These are phyloP conservation scores for Tipula vernalis DNA, from an alignment of 2,888 invertebrate genomes.

Conservation along the genomic window DNA sequence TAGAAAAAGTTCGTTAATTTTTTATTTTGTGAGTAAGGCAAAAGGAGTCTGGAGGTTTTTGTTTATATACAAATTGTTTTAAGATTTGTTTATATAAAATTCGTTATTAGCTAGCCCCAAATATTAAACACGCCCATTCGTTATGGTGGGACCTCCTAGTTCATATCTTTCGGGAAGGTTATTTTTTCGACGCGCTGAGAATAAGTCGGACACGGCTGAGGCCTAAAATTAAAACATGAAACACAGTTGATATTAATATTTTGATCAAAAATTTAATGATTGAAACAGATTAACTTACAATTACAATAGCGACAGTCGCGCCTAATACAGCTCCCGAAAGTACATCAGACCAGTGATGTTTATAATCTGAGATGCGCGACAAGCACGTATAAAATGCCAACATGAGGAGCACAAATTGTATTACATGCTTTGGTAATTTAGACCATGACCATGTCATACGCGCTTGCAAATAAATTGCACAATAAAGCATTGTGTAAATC, in stretches of 20 bases:
- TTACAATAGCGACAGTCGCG: constrained; percentile 49
- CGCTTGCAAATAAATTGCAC: constrained; percentile 80
- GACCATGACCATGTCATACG: constrained; percentile 71
- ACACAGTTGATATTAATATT: background rate
- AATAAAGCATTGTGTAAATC: constrained; percentile 73
- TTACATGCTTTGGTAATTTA: constrained; percentile 66
- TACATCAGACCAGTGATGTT: constrained; percentile 97
- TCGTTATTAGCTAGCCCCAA: background rate
- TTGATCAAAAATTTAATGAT: background rate
- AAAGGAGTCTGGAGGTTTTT: background rate
- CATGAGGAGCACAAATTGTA: constrained; percentile 69
- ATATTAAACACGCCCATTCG: background rate
- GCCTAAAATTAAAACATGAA: background rate
- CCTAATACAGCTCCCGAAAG: constrained; percentile 68
- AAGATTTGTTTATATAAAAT: background rate
- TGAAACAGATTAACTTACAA: constrained; percentile 44
- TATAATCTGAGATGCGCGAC: constrained; percentile 88
- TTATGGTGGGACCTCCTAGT: background rate
- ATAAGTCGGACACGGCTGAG: background rate
- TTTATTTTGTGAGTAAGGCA: background rate
- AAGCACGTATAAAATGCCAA: constrained; percentile 80
- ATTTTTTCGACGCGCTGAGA: background rate
- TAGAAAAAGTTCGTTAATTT: background rate
- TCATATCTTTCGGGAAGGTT: background rate
- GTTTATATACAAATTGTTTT: background rate